These are phyloP conservation scores for Scaptodrosophila latifasciaeformis DNA, from an alignment of 2,888 invertebrate species.

Conservation along the genomic window DNA sequence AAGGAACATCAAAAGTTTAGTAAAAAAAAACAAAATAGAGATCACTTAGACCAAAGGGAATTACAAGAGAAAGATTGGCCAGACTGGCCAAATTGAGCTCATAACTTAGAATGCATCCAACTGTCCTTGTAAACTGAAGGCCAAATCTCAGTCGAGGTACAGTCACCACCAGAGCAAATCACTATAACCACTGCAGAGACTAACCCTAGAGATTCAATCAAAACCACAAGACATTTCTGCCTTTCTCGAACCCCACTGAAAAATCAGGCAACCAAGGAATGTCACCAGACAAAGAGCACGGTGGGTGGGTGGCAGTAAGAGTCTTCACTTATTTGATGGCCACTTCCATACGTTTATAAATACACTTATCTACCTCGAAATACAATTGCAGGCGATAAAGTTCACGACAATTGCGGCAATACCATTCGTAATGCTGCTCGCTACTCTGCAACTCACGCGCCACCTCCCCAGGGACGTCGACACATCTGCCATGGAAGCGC, in stretches of 20 bases:
- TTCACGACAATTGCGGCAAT: constrained; percentile 70
- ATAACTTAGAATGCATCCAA: no score
- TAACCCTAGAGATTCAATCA: neutral
- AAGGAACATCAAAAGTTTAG: no score
- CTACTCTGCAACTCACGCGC: constrained; percentile 37
- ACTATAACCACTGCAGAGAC: neutral
- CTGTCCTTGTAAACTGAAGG: no score
- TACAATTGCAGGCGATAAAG: constrained; percentile 73
- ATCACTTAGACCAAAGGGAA: no score
- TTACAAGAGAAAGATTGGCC: no score
- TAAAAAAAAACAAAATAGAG: no score
- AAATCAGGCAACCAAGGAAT: no score
- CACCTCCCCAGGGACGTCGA: constrained; percentile 59
- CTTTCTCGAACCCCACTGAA: no score
- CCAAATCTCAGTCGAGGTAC: no score
- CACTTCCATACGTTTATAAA: neutral
- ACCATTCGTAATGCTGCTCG: constrained; percentile 66
- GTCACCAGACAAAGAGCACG: neutral
- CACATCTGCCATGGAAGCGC: constrained; percentile 69
- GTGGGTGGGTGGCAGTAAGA: neutral
- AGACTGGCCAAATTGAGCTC: no score
- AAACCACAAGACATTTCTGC: no score
- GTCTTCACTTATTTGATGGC: constrained; percentile 12
- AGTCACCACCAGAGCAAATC: no score
- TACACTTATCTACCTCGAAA: constrained; percentile 67